Conservation (phyloP, 1,140 invertebrate species). For the Listronotus oregonensis region DNA sequence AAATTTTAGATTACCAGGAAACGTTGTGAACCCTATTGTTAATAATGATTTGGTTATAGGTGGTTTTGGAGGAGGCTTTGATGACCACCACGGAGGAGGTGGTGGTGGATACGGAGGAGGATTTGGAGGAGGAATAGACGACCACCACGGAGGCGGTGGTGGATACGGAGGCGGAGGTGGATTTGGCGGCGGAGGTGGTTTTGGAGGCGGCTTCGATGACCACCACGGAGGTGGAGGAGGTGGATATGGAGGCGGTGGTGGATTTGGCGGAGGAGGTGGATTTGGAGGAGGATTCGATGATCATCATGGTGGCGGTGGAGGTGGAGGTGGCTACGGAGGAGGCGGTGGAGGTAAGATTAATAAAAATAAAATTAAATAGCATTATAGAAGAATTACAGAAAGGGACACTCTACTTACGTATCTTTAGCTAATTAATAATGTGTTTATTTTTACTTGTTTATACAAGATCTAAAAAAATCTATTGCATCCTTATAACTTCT, state of each 20-base stretch:
- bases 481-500: too few relatives aligned
- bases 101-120: slow-evolving; percentile 18
- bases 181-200: slow-evolving; percentile 24
- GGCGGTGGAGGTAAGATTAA: slow-evolving; percentile 38
- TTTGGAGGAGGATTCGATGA: slow-evolving; percentile 31
- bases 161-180: slow-evolving; percentile 31
- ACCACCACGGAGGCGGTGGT: slow-evolving; percentile 24
- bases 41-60: too few relatives aligned
- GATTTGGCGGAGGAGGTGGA: slow-evolving; percentile 30
- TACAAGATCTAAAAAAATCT: too few relatives aligned
- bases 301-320: slow-evolving; percentile 23
- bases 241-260: slow-evolving; percentile 29
- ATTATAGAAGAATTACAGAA: slow-evolving; percentile 23
- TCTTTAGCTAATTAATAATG: too few relatives aligned
- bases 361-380: slow-evolving; percentile 35
- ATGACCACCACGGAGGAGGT: slow-evolving; percentile 18
- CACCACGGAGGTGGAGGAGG: slow-evolving; percentile 35
- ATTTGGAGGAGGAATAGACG: slow-evolving; percentile 35
- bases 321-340: slow-evolving; percentile 16
- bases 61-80: slow-evolving; percentile 19
- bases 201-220: slow-evolving; percentile 34
- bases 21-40: too few relatives aligned
- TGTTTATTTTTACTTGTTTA: too few relatives aligned
- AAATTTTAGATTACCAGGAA: too few relatives aligned
- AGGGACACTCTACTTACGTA: slow-evolving; percentile 2